Conservation (phyloP, 2,113 vertebrate species). For the Numida meleagris region DNA sequence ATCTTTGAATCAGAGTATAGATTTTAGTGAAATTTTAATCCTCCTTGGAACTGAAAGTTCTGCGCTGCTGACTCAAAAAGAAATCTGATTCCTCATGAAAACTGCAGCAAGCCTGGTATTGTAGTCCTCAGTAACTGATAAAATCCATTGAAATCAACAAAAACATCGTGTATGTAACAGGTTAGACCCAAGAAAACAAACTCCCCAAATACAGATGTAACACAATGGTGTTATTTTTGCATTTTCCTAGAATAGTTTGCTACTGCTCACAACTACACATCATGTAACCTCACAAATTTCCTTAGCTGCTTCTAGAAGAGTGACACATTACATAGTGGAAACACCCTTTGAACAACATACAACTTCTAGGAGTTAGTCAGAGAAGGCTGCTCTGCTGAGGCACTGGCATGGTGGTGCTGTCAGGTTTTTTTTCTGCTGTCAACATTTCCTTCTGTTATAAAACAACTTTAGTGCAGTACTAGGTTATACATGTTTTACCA, state of each 20-base stretch:
- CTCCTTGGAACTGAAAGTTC: background rate
- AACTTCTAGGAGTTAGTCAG: background rate
- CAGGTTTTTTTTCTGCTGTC: background rate
- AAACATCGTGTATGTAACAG: background rate
- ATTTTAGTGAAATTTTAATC: background rate
- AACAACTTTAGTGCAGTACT: background rate
- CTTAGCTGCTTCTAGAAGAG: background rate
- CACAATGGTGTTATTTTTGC: slow-evolving; percentile 6
- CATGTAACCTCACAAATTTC: background rate
- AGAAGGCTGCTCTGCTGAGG: background rate
- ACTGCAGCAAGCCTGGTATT: background rate
- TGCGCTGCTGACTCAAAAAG: background rate
- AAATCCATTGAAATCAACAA: background rate
- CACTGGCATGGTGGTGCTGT: background rate
- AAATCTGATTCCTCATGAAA: background rate
- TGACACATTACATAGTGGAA: background rate
- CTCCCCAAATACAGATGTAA: background rate
- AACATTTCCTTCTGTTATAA: background rate
- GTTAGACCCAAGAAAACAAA: background rate
- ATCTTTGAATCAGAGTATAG: background rate
- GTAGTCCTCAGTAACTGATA: background rate
- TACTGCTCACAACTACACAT: background rate
- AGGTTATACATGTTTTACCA: background rate
- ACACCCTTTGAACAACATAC: background rate
- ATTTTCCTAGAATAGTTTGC: background rate